Percentiles rank a stretch among this genome's conserved stretches.
These are phyloP conservation scores for Cynopterus sphinx DNA, from an alignment of 2,797 vertebrate species.

Conservation along the genomic window DNA sequence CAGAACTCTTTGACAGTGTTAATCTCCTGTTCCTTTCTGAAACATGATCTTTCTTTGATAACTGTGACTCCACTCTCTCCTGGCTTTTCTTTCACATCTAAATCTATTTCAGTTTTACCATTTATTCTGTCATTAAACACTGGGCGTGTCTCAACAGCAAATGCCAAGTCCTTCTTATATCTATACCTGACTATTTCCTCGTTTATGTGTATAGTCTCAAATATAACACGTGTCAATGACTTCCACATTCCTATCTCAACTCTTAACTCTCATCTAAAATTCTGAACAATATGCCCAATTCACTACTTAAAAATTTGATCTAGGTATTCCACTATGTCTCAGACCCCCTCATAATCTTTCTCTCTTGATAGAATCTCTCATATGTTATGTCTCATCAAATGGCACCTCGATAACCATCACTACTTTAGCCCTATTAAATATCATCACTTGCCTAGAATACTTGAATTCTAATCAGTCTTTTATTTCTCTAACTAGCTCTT, in stretches of 20 bases:
- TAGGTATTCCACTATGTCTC: neutral
- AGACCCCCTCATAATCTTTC: neutral
- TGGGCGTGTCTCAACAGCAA: neutral
- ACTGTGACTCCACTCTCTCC: neutral
- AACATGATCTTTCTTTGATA: neutral
- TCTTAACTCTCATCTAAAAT: neutral
- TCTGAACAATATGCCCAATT: neutral
- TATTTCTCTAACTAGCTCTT: neutral
- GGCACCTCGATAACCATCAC: neutral
- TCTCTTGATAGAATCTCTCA: neutral
- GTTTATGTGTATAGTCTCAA: neutral
- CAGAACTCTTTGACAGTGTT: neutral
- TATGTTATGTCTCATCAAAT: neutral
- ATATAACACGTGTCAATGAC: neutral
- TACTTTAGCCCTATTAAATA: neutral
- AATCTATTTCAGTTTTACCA: neutral
- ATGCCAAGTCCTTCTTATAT: neutral
- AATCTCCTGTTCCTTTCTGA: neutral
- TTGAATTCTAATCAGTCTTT: neutral
- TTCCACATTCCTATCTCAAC: neutral
- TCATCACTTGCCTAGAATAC: neutral
- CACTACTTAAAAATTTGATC: neutral
- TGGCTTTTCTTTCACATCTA: neutral
- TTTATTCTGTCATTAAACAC: neutral
- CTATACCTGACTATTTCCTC: neutral